Evolutionary conservation across 2,888 invertebrate species (phyloP).

Genomic region (Malachius bipustulatus): DNA sequence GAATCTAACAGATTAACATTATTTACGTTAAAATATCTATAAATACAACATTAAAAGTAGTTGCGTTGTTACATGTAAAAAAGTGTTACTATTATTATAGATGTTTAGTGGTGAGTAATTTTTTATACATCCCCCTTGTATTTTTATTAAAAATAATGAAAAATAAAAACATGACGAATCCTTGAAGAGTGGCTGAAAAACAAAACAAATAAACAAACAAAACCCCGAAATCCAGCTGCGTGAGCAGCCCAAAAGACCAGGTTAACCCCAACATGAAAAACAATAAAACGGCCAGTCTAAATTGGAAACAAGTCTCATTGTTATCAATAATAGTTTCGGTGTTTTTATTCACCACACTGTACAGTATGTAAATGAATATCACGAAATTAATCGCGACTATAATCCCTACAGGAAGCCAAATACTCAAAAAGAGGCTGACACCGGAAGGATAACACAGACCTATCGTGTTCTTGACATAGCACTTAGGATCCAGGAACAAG

Average conservation of each 20-base stretch:
- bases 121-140: too few relatives aligned
- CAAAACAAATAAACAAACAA: constrained; percentile 41
- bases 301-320: constrained; percentile 36
- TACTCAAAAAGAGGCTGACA: constrained; percentile 42
- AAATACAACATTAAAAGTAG: too few relatives aligned
- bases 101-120: too few relatives aligned
- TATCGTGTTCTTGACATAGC: constrained; percentile 36
- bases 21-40: too few relatives aligned
- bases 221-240: constrained; percentile 31
- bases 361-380: constrained; percentile 46
- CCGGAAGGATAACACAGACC: constrained; percentile 45
- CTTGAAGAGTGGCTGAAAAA: constrained; percentile 43
- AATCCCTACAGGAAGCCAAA: constrained; percentile 43
- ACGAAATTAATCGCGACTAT: constrained; percentile 45
- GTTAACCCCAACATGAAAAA: constrained; percentile 49
- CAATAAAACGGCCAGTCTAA: constrained; percentile 44
- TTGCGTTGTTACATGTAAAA: too few relatives aligned
- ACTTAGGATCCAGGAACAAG: constrained; percentile 37
- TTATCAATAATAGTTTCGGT: constrained; percentile 21
- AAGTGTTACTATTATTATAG: too few relatives aligned
- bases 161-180: constrained; percentile 48
- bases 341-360: constrained; percentile 37
- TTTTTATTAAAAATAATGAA: constrained; percentile 48
- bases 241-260: constrained; percentile 46
- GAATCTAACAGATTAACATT: too few relatives aligned